Conservation (phyloP, 2,888 invertebrate genomes). For the Erannis defoliaria region DNA sequence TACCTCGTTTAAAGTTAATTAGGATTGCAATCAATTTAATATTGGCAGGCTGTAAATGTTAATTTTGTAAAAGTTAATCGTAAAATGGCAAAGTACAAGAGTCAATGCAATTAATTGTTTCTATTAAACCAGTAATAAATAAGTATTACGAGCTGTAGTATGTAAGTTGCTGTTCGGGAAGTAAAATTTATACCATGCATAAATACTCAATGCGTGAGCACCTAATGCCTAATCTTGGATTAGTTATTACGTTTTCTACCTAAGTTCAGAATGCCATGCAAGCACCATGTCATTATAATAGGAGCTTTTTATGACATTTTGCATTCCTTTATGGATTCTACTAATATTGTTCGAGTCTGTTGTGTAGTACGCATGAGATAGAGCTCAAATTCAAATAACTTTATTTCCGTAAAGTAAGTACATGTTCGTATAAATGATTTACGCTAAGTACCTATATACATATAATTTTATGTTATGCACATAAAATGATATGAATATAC, state of each 20-base stretch:
- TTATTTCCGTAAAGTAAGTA: too few species aligned
- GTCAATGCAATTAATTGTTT: slow-evolving; percentile 61
- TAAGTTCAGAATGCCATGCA: slow-evolving; percentile 4
- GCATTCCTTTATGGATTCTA: neutral
- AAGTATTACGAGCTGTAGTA: slow-evolving; percentile 51
- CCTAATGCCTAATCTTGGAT: slow-evolving; percentile 48
- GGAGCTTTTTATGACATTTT: neutral
- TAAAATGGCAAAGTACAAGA: slow-evolving; percentile 52
- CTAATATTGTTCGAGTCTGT: too few species aligned
- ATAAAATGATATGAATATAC: too few species aligned
- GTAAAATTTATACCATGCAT: slow-evolving; percentile 60
- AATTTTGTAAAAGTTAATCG: slow-evolving; percentile 28
- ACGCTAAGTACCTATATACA: too few species aligned
- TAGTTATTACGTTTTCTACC: slow-evolving; percentile 9
- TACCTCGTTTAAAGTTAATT: slow-evolving; percentile 7
- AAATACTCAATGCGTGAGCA: slow-evolving; percentile 53
- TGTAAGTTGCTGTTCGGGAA: slow-evolving; percentile 60
- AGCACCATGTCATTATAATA: neutral
- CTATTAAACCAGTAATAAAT: slow-evolving; percentile 59
- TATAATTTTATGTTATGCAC: too few species aligned
- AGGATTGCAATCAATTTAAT: slow-evolving; percentile 7
- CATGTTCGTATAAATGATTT: too few species aligned
- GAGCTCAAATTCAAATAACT: too few species aligned
- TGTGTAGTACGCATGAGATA: too few species aligned
- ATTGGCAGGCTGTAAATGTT: slow-evolving; percentile 9